A percentile compares a stretch with the other conserved stretches of the same genome.
Conservation (phyloP, 2,113 vertebrate species). For the human region DNA sequence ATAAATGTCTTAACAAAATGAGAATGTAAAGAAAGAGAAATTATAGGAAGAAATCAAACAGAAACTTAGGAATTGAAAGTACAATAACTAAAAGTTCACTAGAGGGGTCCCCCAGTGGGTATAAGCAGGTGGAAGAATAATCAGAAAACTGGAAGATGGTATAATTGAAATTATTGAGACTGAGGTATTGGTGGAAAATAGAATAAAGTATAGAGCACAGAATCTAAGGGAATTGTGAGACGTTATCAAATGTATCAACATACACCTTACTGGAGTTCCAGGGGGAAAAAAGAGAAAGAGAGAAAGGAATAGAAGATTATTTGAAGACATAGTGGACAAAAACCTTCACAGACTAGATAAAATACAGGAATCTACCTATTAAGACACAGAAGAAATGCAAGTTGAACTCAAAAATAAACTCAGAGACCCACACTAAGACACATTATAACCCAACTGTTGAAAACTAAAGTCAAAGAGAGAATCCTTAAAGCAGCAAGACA, state of each 20-base stretch:
- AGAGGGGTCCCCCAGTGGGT: background rate
- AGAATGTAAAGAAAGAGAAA: background rate
- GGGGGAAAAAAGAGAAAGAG: background rate
- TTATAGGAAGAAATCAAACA: background rate
- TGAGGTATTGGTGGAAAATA: fast-evolving
- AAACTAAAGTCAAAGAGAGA: background rate
- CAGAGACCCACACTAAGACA: background rate
- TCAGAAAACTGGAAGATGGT: background rate
- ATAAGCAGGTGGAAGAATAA: background rate
- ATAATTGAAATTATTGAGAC: background rate
- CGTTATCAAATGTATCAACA: background rate
- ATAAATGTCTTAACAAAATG: background rate
- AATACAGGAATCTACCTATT: background rate
- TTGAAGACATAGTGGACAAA: background rate
- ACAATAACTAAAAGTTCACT: background rate
- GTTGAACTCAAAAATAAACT: background rate
- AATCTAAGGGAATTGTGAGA: background rate
- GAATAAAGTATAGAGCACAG: background rate
- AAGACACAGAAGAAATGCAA: background rate
- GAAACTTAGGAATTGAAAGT: background rate
- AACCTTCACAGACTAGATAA: background rate
- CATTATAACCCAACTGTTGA: background rate
- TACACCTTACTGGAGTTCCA: background rate
- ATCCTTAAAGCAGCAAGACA: background rate
- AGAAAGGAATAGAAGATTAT: background rate